Conservation (phyloP, 2,888 invertebrate genomes). For the Escarpia spicata region DNA sequence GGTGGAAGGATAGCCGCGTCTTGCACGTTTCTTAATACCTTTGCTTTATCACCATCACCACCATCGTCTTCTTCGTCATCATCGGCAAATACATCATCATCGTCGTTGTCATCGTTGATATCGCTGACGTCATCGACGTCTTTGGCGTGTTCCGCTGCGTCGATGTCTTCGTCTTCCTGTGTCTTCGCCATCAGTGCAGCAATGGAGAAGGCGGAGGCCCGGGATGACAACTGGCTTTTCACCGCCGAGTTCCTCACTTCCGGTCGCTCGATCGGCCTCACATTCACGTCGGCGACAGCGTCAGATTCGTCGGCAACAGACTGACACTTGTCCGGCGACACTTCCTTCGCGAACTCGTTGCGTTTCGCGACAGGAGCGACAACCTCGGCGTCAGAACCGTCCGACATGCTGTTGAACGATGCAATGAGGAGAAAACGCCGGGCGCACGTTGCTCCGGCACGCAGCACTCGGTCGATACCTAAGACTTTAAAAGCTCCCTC, state of each 20-base stretch:
- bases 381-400: background rate
- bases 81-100: background rate
- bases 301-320: background rate
- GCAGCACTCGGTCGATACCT: background rate
- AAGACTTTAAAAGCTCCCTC: background rate
- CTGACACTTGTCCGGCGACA: background rate
- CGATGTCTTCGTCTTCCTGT: background rate
- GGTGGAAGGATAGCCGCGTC: background rate
- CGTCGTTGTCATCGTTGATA: background rate
- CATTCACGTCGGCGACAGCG: background rate
- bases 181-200: background rate
- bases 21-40: background rate
- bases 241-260: background rate
- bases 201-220: background rate
- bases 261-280: background rate
- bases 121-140: constrained; percentile 16
- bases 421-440: background rate
- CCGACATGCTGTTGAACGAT: background rate
- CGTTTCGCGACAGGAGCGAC: background rate
- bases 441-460: background rate
- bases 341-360: background rate
- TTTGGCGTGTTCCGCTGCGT: background rate
- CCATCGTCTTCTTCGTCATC: background rate
- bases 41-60: background rate
- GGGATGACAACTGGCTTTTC: background rate